Base-by-base conservation (phyloP, 1,140 invertebrate species). In the Solenopsis invicta region DNA sequence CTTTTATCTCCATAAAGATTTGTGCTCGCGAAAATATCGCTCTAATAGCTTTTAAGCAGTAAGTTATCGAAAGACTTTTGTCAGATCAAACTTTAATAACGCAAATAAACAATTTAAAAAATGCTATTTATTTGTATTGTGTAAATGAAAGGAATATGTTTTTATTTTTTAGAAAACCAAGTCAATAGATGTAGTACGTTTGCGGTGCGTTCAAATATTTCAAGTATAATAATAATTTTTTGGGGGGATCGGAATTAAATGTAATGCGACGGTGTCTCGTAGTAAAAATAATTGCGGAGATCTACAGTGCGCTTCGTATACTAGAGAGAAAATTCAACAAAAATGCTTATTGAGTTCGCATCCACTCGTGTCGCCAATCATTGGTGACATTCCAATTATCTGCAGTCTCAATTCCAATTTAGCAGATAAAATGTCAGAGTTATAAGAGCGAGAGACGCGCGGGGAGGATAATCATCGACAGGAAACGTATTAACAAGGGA, bases 401-500 rank as follows among this genome's bases (percentile, higher is more conserved):
- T 24, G 18, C 24, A 61, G 64, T 71, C 37, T 84, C 80, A 18
- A 21, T 75, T 84, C 54, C 45, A 61, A 84, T 62, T 84, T 84
- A 61, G 18, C 56, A 54, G 54, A 50, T 62, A 84, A 84, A 75
- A 84, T 74, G 69, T 75, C 80, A 34, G 64, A 56, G 64, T 71
- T 54, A 12, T 29, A 34, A 48, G 24, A 50, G 69, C 24, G 54
- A 12, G 54, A 61, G 66, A 48, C 18, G 54, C 41, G 67, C 50
- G 24, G 66, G 9, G 29, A 82, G 67, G 80, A 84, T 84, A 75
- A 84, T 84, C 80, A 82, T 82, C 80, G 80, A 82, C 50, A 82
- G 80, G 80, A 84, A 84, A 84, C 80, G 56, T 75, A 84, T 84
- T 84, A 84, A 84, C 80, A 84, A 84, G 80, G 69, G 80, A 84